A percentile compares a stretch with the other conserved stretches of the same genome.
Evolutionary conservation across 2,113 vertebrate species (phyloP).

Genomic region (Typhlomys cinereus): DNA sequence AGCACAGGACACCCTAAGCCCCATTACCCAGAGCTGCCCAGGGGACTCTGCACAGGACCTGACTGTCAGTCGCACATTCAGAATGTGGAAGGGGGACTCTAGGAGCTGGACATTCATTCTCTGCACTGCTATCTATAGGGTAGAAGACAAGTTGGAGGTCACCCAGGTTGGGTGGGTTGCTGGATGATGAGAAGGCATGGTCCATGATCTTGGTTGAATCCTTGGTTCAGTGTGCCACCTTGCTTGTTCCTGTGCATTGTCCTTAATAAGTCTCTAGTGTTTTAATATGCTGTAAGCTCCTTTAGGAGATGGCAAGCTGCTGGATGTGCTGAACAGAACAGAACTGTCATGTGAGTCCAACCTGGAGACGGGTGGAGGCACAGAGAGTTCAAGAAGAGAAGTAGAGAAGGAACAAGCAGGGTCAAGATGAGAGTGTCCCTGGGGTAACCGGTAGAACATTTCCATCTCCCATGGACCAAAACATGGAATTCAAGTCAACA

Average conservation of each 20-base stretch:
- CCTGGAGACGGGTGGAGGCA: background rate
- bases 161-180: accelerated
- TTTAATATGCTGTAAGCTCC: background rate
- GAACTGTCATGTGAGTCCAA: background rate
- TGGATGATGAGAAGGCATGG: background rate
- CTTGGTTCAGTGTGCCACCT: background rate
- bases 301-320: background rate
- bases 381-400: background rate
- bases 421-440: too few relatives aligned
- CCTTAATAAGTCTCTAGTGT: background rate
- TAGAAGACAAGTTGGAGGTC: background rate
- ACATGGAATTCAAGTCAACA: background rate
- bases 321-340: background rate
- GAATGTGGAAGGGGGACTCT: too few relatives aligned
- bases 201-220: background rate
- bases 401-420: background rate
- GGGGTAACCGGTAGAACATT: accelerated
- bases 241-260: background rate
- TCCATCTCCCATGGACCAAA: background rate
- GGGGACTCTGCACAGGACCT: background rate
- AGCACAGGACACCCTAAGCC: background rate
- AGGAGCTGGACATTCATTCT: background rate
- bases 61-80: too few relatives aligned
- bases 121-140: background rate
- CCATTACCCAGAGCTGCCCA: background rate